Evolutionary conservation across 2,888 invertebrate genomes (phyloP).

Genomic region (Apotomis betuletana): DNA sequence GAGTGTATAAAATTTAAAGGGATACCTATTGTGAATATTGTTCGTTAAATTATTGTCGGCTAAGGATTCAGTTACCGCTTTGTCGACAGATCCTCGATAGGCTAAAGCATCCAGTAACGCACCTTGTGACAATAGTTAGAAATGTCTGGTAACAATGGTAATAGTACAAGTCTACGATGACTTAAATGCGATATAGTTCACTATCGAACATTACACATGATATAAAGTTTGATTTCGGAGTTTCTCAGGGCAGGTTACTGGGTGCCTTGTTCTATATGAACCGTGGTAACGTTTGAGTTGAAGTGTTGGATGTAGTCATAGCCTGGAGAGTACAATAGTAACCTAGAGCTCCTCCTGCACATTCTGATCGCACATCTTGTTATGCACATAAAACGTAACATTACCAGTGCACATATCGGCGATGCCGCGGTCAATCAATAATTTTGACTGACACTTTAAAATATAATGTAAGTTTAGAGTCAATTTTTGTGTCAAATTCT

Average conservation of each 20-base stretch:
- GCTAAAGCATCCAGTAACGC: slow-evolving; percentile 2
- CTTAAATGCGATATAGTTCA: background rate
- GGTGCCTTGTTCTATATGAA: slow-evolving; percentile 8
- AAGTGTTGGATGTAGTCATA: slow-evolving; percentile 51
- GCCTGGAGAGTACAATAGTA: slow-evolving; percentile 78
- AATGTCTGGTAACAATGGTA: too few species aligned
- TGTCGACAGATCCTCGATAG: background rate
- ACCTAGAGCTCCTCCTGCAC: slow-evolving; percentile 53
- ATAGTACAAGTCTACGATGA: too few species aligned
- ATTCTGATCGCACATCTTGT: slow-evolving; percentile 36
- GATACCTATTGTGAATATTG: slow-evolving; percentile 64
- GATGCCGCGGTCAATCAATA: slow-evolving; percentile 26
- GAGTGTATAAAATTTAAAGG: slow-evolving; percentile 74
- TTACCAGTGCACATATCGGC: slow-evolving; percentile 23
- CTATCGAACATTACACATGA: background rate
- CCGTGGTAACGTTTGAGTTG: slow-evolving; percentile 41
- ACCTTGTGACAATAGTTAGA: too few species aligned
- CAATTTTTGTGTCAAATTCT: slow-evolving; percentile 83
- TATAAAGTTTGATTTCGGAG: background rate
- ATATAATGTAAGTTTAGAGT: slow-evolving; percentile 75
- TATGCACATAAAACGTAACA: slow-evolving; percentile 21
- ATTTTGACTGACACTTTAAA: slow-evolving; percentile 50
- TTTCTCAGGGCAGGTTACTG: slow-evolving; percentile 15
- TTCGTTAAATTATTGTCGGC: slow-evolving; percentile 52
- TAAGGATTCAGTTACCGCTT: background rate